Evolutionary conservation across 2,888 invertebrate species (phyloP), one percentile per base, ranked within the genome.

Genomic region (Tricholauxania praeusta): DNA sequence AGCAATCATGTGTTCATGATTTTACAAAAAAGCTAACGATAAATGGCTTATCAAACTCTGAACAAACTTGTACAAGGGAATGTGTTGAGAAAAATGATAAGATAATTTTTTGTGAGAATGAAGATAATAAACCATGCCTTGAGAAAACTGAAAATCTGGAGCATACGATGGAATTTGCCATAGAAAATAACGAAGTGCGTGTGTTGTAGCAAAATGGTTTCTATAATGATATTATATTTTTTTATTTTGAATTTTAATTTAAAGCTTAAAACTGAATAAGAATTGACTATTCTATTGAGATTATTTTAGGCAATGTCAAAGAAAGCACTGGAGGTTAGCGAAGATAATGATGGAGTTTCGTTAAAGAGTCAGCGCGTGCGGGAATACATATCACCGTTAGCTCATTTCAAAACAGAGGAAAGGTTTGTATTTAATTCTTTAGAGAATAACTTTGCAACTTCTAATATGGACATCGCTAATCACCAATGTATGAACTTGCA

Each of bases 371-470:
- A 39, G 39, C 17, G 63, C 32, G 15, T 79, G 39, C 59, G 64
- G 12, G 77, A 78, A 49, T 80, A 80, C 66, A 76, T 77, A 52
- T 80, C 82, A 17, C 82, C 82, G 28, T 72, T 82, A 57, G 76
- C 71, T 39, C 78, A 78, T 76, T 74, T 79, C 69, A 79, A 75
- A 71, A 76, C 76, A 48, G 64, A 71, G 60, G 71, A 78, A 68
- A 79, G 79, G 79, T 80, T 71, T 52, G 75, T 75, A 71, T 72
- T 22, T 48, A 17, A 57, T 7, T 17, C 55, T 57, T 57, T 57
- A 6, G 60, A 15, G 60, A 60, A 39, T 39, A 2, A 28, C 39
- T 39, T 39, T 39, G 1, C 39, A 2, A 39, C 10, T 39, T 10
- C 10, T 39, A 8, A 39, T 28, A 28, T 28, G 2, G 28, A 28